Evolutionary conservation across 2,113 vertebrate species (phyloP).

Genomic region (Egretta garzetta): DNA sequence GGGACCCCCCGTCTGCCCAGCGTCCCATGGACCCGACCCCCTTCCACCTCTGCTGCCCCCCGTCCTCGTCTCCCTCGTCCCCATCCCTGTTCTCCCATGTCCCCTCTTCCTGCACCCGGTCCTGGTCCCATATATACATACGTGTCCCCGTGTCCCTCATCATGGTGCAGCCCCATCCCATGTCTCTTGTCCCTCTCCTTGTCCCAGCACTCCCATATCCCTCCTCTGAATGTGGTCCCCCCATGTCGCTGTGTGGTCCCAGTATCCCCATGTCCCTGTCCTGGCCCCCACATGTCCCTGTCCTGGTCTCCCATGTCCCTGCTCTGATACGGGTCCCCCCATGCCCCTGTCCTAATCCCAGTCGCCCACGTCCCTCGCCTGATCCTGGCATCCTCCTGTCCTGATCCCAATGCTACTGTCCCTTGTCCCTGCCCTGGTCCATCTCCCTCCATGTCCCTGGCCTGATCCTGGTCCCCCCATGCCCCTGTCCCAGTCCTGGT

Average conservation of each 20-base stretch:
- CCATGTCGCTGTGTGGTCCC: too few species aligned
- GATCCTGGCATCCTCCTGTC: background rate
- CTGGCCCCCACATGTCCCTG: too few species aligned
- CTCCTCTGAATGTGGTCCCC: background rate
- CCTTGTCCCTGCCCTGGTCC: too few species aligned
- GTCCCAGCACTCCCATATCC: background rate
- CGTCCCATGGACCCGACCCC: rapidly evolving
- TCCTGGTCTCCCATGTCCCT: background rate
- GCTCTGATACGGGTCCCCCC: too few species aligned
- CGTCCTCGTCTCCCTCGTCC: rapidly evolving
- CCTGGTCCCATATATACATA: rapidly evolving
- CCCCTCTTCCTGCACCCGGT: background rate
- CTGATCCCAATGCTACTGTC: background rate
- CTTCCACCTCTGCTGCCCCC: background rate
- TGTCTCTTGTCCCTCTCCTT: background rate
- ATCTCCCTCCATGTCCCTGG: too few species aligned
- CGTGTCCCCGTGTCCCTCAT: rapidly evolving
- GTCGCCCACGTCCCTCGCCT: background rate
- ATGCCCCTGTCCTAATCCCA: background rate
- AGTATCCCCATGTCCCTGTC: background rate
- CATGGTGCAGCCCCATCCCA: background rate
- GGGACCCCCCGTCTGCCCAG: background rate
- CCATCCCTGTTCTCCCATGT: background rate
- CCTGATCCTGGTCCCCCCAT: background rate
- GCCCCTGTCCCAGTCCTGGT: background rate